Conservation (phyloP, 53 echinoderm and acorn worm species). For the Echinometra lucunter region DNA sequence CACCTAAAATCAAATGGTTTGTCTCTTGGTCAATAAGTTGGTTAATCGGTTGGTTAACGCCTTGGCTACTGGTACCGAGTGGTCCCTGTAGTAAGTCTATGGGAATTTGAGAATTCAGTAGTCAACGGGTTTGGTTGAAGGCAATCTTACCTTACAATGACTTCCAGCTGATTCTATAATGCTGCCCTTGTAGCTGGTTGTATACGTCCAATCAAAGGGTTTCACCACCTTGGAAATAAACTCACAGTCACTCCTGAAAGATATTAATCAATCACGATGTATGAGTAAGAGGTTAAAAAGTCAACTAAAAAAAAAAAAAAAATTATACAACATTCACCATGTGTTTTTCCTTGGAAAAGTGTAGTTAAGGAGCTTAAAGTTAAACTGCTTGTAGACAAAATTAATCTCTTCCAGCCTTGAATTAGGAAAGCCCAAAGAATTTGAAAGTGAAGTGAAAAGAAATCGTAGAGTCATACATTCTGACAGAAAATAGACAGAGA, state of each 20-base stretch:
- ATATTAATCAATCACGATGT: not conserved
- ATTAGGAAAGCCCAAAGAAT: not conserved
- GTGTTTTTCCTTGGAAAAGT: too few species aligned
- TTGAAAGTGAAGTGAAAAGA: not conserved
- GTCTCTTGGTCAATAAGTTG: too few species aligned
- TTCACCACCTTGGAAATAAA: constrained; percentile 92
- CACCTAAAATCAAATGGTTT: too few species aligned
- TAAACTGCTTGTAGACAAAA: not conserved
- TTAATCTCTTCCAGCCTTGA: not conserved
- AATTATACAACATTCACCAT: too few species aligned
- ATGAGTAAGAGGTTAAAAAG: not conserved
- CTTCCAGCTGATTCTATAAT: constrained; percentile 42
- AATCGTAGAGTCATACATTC: not conserved
- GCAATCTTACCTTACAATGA: not conserved
- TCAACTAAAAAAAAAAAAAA: not conserved
- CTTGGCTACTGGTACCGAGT: too few species aligned
- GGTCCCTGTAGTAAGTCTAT: too few species aligned
- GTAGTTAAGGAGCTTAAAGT: too few species aligned
- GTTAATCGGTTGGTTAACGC: too few species aligned
- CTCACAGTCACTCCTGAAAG: constrained; percentile 87
- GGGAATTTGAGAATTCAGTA: too few species aligned
- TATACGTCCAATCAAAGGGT: constrained; percentile 99
- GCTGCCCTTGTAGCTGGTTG: constrained; percentile 94
- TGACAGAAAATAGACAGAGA: too few species aligned
- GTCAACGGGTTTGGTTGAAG: too few species aligned